These are phyloP conservation scores for Gnathonemus echidnorhynchus DNA, from an alignment of 2,113 vertebrate species.

Conservation along the genomic window DNA sequence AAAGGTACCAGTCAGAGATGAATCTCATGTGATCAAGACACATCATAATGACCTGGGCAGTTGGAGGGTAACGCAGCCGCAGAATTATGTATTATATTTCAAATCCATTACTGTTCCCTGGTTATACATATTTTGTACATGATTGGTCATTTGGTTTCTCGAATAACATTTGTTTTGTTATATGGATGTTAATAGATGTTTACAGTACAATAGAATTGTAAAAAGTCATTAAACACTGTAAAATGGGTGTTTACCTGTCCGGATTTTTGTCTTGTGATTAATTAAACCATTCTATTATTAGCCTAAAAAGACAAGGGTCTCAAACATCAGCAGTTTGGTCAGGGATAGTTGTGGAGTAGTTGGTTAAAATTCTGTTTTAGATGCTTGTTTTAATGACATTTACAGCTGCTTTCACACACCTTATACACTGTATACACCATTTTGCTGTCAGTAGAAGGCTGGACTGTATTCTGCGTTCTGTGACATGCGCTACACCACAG, in stretches of 20 bases:
- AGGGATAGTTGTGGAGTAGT: background rate
- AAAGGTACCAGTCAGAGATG: background rate
- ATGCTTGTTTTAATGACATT: background rate
- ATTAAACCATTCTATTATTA: background rate
- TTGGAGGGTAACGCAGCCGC: background rate
- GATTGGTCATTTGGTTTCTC: background rate
- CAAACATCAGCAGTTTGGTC: background rate
- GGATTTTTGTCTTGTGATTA: background rate
- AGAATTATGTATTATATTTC: background rate
- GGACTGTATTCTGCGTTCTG: background rate
- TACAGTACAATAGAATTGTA: background rate
- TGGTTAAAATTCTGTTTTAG: background rate
- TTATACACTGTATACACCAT: background rate
- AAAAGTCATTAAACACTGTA: background rate
- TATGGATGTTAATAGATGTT: background rate
- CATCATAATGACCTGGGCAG: background rate
- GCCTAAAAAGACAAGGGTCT: background rate
- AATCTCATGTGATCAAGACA: background rate
- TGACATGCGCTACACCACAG: background rate
- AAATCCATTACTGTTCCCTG: background rate
- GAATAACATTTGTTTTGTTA: background rate
- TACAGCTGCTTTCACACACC: background rate
- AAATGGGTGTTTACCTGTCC: background rate
- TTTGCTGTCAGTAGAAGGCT: background rate
- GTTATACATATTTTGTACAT: constrained; percentile 1